Conservation (phyloP, 2,797 vertebrate species). For the Thamnophis elegans region DNA sequence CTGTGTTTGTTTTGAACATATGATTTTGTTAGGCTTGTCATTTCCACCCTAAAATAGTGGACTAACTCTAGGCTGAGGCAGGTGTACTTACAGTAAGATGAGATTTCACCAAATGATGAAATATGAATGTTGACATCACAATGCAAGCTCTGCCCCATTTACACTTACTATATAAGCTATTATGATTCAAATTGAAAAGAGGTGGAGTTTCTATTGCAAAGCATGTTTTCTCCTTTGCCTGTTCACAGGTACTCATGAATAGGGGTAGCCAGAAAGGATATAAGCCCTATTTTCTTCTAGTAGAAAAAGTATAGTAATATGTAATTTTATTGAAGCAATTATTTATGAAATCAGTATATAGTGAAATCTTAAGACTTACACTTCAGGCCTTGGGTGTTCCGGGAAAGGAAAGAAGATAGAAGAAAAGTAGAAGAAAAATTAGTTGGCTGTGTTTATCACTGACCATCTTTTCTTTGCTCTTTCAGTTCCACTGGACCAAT, state of each 20-base stretch:
- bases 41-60: neutral
- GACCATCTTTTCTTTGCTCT: neutral
- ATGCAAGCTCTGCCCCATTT: neutral
- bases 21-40: neutral
- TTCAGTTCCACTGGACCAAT: neutral
- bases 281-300: neutral
- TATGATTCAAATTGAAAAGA: neutral
- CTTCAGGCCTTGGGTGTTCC: neutral
- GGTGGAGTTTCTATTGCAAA: neutral
- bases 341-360: neutral
- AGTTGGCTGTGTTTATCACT: neutral
- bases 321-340: neutral
- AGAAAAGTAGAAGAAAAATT: neutral
- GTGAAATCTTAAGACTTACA: neutral
- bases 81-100: neutral
- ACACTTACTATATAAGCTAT: neutral
- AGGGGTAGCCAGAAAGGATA: neutral
- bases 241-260: neutral
- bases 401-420: neutral
- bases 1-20: neutral
- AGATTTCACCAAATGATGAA: neutral
- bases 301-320: neutral
- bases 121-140: neutral
- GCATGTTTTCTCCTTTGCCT: neutral
- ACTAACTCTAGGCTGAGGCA: neutral